Conservation (phyloP, 2,797 vertebrate species). For the Potorous gilbertii region DNA sequence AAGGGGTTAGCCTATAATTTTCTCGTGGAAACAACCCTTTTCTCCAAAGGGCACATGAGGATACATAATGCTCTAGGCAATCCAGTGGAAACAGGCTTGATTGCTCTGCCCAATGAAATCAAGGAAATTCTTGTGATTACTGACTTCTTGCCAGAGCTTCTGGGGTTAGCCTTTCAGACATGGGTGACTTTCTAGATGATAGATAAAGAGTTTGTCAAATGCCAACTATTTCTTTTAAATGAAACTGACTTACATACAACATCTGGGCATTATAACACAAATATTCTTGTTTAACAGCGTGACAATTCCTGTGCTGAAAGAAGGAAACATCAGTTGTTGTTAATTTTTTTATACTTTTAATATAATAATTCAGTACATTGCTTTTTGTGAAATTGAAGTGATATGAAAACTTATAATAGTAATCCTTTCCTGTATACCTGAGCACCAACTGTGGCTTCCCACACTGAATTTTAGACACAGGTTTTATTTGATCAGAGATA, state of each 20-base stretch:
- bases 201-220: background rate
- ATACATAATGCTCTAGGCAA: background rate
- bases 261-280: constrained; percentile 26
- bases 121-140: background rate
- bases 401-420: constrained; percentile 55
- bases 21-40: background rate
- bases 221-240: background rate
- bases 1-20: background rate
- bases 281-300: constrained; percentile 24
- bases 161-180: background rate
- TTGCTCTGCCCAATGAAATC: background rate
- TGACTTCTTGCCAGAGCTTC: background rate
- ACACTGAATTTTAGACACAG: constrained; percentile 58
- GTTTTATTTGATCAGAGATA: constrained; percentile 58
- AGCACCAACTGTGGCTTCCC: constrained; percentile 63
- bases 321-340: constrained; percentile 41
- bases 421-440: constrained; percentile 55
- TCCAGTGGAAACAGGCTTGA: background rate
- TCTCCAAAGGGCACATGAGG: background rate
- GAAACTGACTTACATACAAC: constrained; percentile 32
- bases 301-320: constrained; percentile 43
- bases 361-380: constrained; percentile 67
- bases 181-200: background rate
- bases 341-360: constrained; percentile 58
- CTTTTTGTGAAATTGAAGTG: constrained; percentile 66